Conservation (phyloP, 2,797 vertebrate species). For the Darevskia nairensis region DNA sequence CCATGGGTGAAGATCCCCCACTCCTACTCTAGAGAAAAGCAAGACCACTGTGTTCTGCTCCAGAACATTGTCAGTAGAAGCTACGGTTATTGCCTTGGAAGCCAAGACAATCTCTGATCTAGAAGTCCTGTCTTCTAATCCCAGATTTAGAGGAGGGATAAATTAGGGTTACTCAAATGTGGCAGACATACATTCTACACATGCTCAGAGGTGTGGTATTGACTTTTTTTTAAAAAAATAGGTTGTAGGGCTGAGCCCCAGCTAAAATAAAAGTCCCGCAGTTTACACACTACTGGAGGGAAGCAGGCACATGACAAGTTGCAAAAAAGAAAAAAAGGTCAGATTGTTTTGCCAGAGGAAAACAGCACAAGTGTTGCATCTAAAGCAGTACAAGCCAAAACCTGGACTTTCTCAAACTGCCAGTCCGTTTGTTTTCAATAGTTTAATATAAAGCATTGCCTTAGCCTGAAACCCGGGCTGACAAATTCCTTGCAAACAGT, state of each 20-base stretch:
- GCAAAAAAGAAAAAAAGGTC: background rate
- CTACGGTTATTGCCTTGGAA: background rate
- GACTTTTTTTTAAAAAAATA: background rate
- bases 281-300: background rate
- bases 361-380: background rate
- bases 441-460: background rate
- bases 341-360: background rate
- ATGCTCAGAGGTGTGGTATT: background rate
- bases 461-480: background rate
- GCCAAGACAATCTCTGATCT: background rate
- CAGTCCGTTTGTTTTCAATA: background rate
- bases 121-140: background rate
- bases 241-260: background rate
- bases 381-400: background rate
- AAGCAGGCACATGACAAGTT: background rate
- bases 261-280: background rate
- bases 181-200: background rate
- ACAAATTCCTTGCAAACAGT: conserved; percentile 45
- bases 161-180: background rate
- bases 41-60: background rate
- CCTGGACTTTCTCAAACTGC: background rate
- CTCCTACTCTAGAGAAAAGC: background rate
- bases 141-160: background rate
- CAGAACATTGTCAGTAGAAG: background rate
- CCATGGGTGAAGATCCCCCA: no score